Conservation (phyloP, 1,140 invertebrate genomes). For the Cotesia vestalis region DNA sequence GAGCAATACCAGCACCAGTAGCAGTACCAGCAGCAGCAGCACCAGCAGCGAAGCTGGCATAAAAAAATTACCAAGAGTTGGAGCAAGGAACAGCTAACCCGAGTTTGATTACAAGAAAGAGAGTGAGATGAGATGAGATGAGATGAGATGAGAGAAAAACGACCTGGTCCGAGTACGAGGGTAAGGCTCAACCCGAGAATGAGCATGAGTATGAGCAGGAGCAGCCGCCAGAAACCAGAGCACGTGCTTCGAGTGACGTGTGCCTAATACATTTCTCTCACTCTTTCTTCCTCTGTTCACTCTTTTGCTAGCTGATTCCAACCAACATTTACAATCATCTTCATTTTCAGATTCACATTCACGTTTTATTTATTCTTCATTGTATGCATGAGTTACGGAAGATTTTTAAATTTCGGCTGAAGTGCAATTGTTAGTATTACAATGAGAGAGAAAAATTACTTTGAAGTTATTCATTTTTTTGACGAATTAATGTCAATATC, state of each 20-base stretch:
- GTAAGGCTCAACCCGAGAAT: constrained; percentile 55
- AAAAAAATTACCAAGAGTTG: constrained; percentile 17
- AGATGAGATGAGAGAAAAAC: constrained; percentile 6
- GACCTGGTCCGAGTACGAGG: constrained; percentile 7
- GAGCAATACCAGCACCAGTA: constrained; percentile 12
- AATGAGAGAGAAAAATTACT: background rate
- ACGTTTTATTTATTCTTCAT: constrained; percentile 15
- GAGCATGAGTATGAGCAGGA: constrained; percentile 59
- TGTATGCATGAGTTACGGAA: too few species aligned
- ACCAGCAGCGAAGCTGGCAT: too few species aligned
- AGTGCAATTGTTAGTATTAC: too few species aligned
- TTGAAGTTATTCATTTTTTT: too few species aligned
- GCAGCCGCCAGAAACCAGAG: constrained; percentile 64
- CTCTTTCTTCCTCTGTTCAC: constrained; percentile 27
- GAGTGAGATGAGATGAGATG: background rate
- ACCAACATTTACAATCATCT: background rate
- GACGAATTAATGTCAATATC: too few species aligned
- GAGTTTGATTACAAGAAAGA: constrained; percentile 36
- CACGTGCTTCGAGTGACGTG: constrained; percentile 64
- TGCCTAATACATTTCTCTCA: constrained; percentile 37
- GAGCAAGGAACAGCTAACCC: constrained; percentile 1
- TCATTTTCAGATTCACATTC: constrained; percentile 13
- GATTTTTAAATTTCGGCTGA: too few species aligned
- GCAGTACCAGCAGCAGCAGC: too few species aligned
- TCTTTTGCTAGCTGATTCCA: constrained; percentile 14